Evolutionary conservation across 2,888 invertebrate genomes (phyloP).

Genomic region (Aromia moschata): DNA sequence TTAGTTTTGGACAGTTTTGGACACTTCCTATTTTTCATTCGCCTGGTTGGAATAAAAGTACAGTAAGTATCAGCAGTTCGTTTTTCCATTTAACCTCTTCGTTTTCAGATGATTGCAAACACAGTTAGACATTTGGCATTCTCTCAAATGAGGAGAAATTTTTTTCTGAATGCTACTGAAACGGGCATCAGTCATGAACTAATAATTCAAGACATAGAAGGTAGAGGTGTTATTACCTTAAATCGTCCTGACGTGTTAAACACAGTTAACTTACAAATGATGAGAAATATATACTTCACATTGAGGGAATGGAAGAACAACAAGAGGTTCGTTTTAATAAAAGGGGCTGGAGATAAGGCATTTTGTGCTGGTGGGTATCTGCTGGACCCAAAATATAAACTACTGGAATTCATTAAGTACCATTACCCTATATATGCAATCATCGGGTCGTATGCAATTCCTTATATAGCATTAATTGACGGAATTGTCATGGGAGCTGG

Average conservation of each 20-base stretch:
- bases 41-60: too few species aligned
- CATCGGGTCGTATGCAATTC: slow-evolving; percentile 71
- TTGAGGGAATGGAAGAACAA: slow-evolving; percentile 70
- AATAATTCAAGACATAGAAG: not conserved
- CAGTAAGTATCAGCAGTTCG: too few species aligned
- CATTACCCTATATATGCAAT: not conserved
- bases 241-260: slow-evolving; percentile 81
- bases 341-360: slow-evolving; percentile 76
- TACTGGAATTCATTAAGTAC: not conserved
- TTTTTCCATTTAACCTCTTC: too few species aligned
- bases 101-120: too few species aligned
- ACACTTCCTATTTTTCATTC: too few species aligned
- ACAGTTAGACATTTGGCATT: too few species aligned
- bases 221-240: slow-evolving; percentile 71
- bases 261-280: slow-evolving; percentile 79
- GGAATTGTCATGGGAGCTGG: slow-evolving; percentile 99
- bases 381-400: too few species aligned
- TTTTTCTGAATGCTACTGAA: not conserved
- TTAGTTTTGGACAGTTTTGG: too few species aligned
- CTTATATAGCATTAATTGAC: slow-evolving; percentile 91
- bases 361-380: slow-evolving; percentile 99
- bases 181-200: not conserved
- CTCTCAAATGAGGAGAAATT: not conserved
- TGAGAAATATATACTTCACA: slow-evolving; percentile 68
- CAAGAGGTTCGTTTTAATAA: slow-evolving; percentile 64